A percentile compares a stretch with the other conserved stretches of the same genome.
phyloP scores from a whole-genome alignment of 2,888 invertebrate species.

The Exephanes ischioxanthus region DNA sequence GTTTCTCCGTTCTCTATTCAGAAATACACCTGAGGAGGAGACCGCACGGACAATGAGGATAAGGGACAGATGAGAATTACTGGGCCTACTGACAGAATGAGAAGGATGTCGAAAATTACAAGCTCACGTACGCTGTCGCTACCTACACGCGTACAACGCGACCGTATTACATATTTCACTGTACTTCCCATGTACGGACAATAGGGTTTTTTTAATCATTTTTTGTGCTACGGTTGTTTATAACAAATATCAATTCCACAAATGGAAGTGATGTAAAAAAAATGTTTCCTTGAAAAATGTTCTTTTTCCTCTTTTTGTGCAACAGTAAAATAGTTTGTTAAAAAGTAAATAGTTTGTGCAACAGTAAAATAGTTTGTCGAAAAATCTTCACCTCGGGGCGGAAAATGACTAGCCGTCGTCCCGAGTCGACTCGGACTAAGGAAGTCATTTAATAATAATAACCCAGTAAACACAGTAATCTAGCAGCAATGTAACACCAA shows the following conservation, averaged over 20 bases:
- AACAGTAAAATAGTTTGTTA: not conserved
- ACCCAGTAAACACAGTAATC: too few species aligned
- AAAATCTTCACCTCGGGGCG: too few species aligned
- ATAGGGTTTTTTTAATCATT: not conserved
- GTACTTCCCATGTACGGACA: not conserved
- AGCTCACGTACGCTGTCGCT: not conserved
- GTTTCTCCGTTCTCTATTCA: constrained; percentile 77
- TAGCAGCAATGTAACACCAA: too few species aligned
- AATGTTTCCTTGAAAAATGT: not conserved
- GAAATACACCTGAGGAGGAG: constrained; percentile 80
- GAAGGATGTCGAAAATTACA: constrained; percentile 79
- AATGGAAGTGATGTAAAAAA: not conserved
- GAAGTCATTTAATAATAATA: too few species aligned
- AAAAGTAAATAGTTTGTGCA: not conserved
- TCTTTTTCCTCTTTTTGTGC: too few species aligned
- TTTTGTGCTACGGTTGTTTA: too few species aligned
- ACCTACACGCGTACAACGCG: not conserved
- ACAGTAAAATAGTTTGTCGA: too few species aligned
- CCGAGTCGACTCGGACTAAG: not conserved
- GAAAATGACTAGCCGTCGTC: not conserved
- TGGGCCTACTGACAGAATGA: constrained; percentile 73
- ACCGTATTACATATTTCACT: constrained; percentile 1
- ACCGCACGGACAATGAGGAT: constrained; percentile 68
- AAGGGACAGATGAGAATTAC: constrained; percentile 47
- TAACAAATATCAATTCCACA: not conserved